Evolutionary conservation across 2,113 vertebrate genomes (phyloP), one percentile per base, ranked within the genome.

Genomic region (Uria aalge): DNA sequence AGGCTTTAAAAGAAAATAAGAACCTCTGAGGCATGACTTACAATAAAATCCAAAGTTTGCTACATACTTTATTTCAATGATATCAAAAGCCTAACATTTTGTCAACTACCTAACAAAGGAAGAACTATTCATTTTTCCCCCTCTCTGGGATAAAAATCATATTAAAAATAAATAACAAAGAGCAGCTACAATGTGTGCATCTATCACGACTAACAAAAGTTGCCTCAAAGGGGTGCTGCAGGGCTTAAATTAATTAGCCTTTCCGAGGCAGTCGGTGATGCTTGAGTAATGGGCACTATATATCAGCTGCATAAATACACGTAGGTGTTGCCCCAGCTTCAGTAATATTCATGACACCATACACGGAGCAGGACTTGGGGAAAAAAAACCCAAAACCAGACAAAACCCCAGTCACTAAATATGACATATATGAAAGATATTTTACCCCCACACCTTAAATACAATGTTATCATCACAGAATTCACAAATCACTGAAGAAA

Each of bases 231-330:
- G 89, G 73, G 74, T 94, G 88, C 95, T 94, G 86, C 84, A 69
- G 89, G 86, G 92, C 78, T 92, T 93, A 90, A 96, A 96, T 95
- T 97, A 94, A 97, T 96, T 95, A 96, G 80, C 57, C 38, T 85
- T 95, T 64, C 82, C 0, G 1, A 77, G 90, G 75, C 55, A 90
- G 77, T 17, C 18, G 64, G 63, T 59, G 91, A 90, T 85, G 82
- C 50, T 78, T 81, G 80, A 96, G 90, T 26, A 92, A 94, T 60
- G 36, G 92, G 74, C 60, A 64, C 52, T n/a, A n/a, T 30, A 85
- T 6, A 93, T 82, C 90, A 97, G 63, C 67, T 88, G 59, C 63
- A 92, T 74, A 86, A 94, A 85, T 67, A 80, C 32, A 52, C 4
- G 78, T 80, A 91, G 67, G 88, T 94, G 86, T 66, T 95, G 84